Percentiles rank a stretch among this genome's conserved stretches.
These are phyloP conservation scores for Phaethon lepturus DNA, from an alignment of 2,113 vertebrate species.

Conservation along the genomic window DNA sequence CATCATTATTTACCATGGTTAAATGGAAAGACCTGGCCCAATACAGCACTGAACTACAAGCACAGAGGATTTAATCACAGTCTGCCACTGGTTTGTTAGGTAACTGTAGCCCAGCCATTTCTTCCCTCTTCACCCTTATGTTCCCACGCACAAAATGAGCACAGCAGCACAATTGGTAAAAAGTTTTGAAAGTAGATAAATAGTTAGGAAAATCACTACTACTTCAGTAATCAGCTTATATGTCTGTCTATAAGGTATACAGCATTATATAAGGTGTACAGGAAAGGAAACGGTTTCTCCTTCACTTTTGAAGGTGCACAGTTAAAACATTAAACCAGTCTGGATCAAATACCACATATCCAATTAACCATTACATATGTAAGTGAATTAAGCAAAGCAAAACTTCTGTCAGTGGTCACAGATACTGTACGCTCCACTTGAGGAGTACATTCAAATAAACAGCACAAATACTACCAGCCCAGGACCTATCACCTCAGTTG, in stretches of 20 bases:
- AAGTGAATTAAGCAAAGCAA: neutral
- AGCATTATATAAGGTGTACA: neutral
- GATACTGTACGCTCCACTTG: neutral
- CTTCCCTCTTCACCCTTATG: neutral
- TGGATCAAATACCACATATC: neutral
- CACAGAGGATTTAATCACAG: neutral
- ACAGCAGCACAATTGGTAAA: neutral
- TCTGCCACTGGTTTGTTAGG: neutral
- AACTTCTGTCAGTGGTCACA: neutral
- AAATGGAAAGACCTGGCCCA: neutral
- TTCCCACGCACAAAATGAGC: neutral
- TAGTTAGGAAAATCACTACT: neutral
- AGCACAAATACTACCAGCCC: neutral
- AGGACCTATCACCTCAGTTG: fast-evolving
- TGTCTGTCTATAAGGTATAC: neutral
- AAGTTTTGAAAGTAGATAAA: neutral
- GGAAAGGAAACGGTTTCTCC: neutral
- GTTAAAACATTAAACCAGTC: neutral
- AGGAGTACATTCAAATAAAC: neutral
- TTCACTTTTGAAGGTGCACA: neutral
- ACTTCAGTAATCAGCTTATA: neutral
- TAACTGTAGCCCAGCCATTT: neutral
- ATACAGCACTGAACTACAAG: neutral
- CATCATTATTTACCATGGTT: neutral
- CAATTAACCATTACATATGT: neutral